Conservation (phyloP, 2,113 vertebrate species). For the Aspiorhynchus laticeps region DNA sequence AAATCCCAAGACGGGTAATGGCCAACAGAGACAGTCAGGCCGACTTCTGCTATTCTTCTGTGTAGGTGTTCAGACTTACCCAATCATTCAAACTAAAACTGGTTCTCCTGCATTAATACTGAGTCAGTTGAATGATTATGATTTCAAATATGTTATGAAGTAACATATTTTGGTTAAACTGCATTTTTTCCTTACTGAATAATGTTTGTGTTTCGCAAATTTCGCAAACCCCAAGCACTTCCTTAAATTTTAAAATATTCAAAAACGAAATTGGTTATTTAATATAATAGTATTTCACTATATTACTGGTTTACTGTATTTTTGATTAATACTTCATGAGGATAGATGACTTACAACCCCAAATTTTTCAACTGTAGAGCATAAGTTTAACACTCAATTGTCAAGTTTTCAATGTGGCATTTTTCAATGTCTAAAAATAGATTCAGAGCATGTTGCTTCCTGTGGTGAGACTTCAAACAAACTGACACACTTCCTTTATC, state of each 20-base stretch:
- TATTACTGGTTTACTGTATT: background rate
- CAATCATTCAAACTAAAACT: background rate
- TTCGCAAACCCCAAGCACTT: background rate
- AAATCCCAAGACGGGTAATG: background rate
- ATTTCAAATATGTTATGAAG: background rate
- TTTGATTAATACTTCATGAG: background rate
- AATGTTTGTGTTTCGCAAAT: background rate
- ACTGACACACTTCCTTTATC: background rate
- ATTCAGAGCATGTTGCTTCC: constrained; percentile 11
- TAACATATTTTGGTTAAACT: background rate
- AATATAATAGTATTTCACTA: background rate
- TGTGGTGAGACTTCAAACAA: constrained; percentile 7
- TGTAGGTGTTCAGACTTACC: background rate
- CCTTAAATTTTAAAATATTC: background rate
- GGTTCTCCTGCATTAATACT: background rate
- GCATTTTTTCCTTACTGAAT: background rate
- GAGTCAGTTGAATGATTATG: background rate
- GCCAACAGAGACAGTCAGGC: constrained; percentile 13
- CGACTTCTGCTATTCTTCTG: constrained; percentile 22
- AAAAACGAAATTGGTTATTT: background rate
- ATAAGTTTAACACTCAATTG: background rate
- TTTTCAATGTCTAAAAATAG: constrained; percentile 8
- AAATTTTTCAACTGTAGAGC: background rate
- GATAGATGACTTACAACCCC: background rate
- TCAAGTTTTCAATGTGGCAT: background rate